phyloP scores from a whole-genome alignment of 2,113 vertebrate genomes.

The Barbus barbus region DNA sequence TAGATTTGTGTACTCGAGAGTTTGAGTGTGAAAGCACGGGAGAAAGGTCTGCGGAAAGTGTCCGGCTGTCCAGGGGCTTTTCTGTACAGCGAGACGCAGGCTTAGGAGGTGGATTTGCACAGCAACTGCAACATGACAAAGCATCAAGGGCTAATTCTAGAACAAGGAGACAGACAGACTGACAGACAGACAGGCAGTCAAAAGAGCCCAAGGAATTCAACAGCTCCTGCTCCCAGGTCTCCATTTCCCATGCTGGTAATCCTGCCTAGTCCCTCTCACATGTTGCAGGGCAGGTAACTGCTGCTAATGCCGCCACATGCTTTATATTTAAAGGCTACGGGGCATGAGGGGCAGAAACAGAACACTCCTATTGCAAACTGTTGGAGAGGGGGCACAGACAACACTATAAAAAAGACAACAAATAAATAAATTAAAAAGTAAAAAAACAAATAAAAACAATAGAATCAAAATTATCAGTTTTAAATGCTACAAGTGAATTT shows the following conservation, averaged over 20 bases:
- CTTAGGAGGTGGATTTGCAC: slow-evolving; percentile 45
- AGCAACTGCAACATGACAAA: slow-evolving; percentile 37
- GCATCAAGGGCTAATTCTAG: slow-evolving; percentile 42
- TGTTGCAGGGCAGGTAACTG: slow-evolving; percentile 70
- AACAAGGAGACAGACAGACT: slow-evolving; percentile 37
- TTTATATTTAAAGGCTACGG: slow-evolving; percentile 68
- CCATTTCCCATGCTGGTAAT: slow-evolving; percentile 68
- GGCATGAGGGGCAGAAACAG: slow-evolving; percentile 35
- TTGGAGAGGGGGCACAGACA: slow-evolving; percentile 1
- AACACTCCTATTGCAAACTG: slow-evolving; percentile 24
- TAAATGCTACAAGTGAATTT: background rate
- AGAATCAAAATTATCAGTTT: background rate
- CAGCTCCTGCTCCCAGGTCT: slow-evolving; percentile 74
- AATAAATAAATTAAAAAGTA: too few relatives aligned
- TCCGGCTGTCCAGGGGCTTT: slow-evolving; percentile 32
- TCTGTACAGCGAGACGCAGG: slow-evolving; percentile 28
- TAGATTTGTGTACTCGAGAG: background rate
- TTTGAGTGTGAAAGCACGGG: background rate
- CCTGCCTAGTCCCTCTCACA: slow-evolving; percentile 68
- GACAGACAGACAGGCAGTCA: slow-evolving; percentile 59
- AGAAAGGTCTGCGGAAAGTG: slow-evolving; percentile 19
- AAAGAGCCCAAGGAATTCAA: slow-evolving; percentile 71
- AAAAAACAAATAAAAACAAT: background rate
- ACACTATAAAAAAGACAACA: background rate
- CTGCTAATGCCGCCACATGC: slow-evolving; percentile 71